phyloP scores from a whole-genome alignment of 2,113 vertebrate genomes.

The Hemiscyllium ocellatum region DNA sequence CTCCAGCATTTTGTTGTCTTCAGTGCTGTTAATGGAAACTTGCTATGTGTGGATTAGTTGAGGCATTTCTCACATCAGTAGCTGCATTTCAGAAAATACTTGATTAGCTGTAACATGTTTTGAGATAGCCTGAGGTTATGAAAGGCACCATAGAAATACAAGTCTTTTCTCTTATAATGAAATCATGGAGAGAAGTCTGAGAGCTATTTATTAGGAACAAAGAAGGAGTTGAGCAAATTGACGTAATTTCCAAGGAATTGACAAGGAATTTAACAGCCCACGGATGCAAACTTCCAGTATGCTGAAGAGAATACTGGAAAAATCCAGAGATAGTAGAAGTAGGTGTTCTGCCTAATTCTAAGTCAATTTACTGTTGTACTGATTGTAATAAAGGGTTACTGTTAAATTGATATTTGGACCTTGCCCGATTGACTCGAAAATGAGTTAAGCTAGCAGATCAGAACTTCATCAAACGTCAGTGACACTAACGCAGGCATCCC shows the following conservation, averaged over 20 bases:
- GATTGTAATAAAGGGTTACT: neutral
- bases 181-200: neutral
- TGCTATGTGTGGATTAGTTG: neutral
- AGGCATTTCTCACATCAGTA: neutral
- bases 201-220: neutral
- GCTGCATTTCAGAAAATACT: neutral
- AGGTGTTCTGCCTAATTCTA: neutral
- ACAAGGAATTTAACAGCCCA: neutral
- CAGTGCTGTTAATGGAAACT: neutral
- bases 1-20: too few species aligned
- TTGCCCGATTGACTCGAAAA: neutral
- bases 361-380: neutral
- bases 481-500: neutral
- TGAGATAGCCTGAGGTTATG: neutral
- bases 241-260: neutral
- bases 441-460: neutral
- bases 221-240: neutral
- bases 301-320: neutral
- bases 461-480: neutral
- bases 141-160: neutral
- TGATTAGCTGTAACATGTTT: neutral
- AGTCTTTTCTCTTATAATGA: neutral
- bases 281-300: neutral
- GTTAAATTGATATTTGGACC: neutral
- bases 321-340: neutral